phyloP scores from a whole-genome alignment of 2,888 invertebrate genomes.

The Habrosyne pyritoides region DNA sequence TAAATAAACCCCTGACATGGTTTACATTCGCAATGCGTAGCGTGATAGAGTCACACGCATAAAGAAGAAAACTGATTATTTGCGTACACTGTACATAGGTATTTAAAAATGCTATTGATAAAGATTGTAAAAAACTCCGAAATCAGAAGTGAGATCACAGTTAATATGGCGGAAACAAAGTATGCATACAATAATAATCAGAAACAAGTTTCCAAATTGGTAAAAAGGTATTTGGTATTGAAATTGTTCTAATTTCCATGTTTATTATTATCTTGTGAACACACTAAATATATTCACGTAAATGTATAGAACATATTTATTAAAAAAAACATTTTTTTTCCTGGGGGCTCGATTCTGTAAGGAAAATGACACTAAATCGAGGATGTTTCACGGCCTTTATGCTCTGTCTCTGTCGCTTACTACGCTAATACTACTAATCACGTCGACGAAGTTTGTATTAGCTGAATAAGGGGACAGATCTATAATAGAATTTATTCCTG shows the following conservation, averaged over 20 bases:
- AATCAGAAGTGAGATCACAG: background rate
- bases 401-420: too few species aligned
- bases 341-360: too few species aligned
- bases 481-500: background rate
- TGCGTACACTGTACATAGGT: background rate
- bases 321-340: background rate
- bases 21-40: conserved; percentile 10
- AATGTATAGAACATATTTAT: background rate
- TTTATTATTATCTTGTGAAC: background rate
- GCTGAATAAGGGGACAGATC: too few species aligned
- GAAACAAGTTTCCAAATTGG: background rate
- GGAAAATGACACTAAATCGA: too few species aligned
- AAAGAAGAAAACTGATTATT: background rate
- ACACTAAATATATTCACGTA: background rate
- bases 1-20: conserved; percentile 24
- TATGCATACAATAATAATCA: background rate
- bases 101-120: background rate
- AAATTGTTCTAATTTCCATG: background rate
- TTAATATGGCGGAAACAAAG: too few species aligned
- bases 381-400: too few species aligned
- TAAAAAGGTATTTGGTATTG: background rate
- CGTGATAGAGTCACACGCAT: background rate
- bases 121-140: too few species aligned
- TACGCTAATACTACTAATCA: too few species aligned
- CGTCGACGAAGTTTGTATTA: too few species aligned